Evolutionary conservation across 64 coral and sea anemone species (phyloP), one percentile per base, ranked within the genome.

Genomic region (Porites lutea): DNA sequence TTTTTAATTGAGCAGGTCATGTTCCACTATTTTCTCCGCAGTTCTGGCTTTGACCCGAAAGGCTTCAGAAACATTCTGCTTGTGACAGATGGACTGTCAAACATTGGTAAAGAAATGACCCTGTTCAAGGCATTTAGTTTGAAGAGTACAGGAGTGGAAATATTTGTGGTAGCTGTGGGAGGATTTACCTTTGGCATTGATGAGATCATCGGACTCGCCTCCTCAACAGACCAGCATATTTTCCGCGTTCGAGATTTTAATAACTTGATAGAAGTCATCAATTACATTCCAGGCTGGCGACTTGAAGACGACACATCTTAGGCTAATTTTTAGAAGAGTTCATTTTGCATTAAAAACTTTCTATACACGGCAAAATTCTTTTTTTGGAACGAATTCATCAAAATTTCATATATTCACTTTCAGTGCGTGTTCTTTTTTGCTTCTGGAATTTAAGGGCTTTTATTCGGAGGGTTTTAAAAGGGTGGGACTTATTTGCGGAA

Each of bases 51-150:
- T 5, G 81, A 84, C 9, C 63, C 81, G 22, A n/a, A 66, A 13
- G 81, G 81, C 63, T 68, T 10, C 43, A 84, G 69, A 84, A 84
- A 84, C n/a, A 63, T 84, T 27, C 81, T 84, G 61, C 81, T 84
- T 50, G 81, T 84, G 46, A 84, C 81, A 14, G 81, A 84, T 84
- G 81, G 81, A 44, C 52, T 69, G 52, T 84, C 81, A 50, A 84
- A 84, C 81, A 84, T 69, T 15, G 81, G 81, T 6, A 84, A 84
- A 69, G 62, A 84, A 11, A 19, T 84, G 61, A 84, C 81, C 3
- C 19, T 84, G 18, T 84, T 69, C 46, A 84, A 84, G 15, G 81
- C 81, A n/a, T 84, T 84, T 12, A 51, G 47, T 69, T 48, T 84
- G 19, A 84, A 84, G n/a, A 52, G 65, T 16, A 63, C 49, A 6